These are phyloP conservation scores for Antheraea pernyi DNA, from an alignment of 1,140 invertebrate species.

Conservation along the genomic window DNA sequence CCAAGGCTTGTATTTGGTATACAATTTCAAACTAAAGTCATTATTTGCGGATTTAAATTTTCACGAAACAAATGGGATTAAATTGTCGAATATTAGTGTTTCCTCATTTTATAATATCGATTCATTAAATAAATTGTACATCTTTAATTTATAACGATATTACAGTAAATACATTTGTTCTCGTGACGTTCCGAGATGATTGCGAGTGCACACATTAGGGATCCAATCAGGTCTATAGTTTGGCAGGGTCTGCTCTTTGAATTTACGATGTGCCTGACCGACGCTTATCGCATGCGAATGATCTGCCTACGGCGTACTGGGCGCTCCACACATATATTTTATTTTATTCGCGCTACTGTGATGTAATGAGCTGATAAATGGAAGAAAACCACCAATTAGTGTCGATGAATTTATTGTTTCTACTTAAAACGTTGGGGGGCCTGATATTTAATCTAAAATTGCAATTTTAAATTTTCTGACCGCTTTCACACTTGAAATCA, in stretches of 20 bases:
- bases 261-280: slow-evolving; percentile 77
- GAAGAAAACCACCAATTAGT: slow-evolving; percentile 79
- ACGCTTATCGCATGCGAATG: slow-evolving; percentile 77
- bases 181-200: neutral
- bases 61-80: neutral
- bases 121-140: too few relatives aligned
- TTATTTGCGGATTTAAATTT: neutral
- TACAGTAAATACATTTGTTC: neutral
- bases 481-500: too few relatives aligned
- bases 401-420: slow-evolving; percentile 79
- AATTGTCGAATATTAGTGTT: neutral
- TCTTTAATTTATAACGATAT: neutral
- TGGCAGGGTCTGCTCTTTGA: slow-evolving; percentile 69
- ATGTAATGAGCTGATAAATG: slow-evolving; percentile 79
- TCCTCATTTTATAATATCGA: too few relatives aligned
- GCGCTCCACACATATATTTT: slow-evolving; percentile 75
- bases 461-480: slow-evolving; percentile 61
- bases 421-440: slow-evolving; percentile 77
- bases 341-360: slow-evolving; percentile 78
- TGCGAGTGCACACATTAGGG: slow-evolving; percentile 65
- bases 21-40: neutral
- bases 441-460: slow-evolving; percentile 71
- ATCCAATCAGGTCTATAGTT: slow-evolving; percentile 74
- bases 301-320: slow-evolving; percentile 71
- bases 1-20: slow-evolving; percentile 30